A percentile compares a stretch with the other conserved stretches of the same genome.
phyloP scores from a whole-genome alignment of 2,888 invertebrate species.

The Dichetophora obliterata region DNA sequence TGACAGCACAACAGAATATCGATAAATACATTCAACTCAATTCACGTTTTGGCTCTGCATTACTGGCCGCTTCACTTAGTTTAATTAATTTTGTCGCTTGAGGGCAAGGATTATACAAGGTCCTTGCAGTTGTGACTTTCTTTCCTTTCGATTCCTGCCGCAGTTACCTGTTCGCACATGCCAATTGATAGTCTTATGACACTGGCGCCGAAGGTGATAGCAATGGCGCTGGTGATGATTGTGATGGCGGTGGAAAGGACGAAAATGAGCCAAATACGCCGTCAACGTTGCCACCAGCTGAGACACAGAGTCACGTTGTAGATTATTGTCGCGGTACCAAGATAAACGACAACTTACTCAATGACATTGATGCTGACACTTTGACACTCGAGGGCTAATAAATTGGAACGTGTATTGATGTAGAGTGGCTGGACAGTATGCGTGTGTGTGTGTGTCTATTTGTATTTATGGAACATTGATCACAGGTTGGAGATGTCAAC shows the following conservation, averaged over 20 bases:
- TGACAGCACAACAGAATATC: not conserved
- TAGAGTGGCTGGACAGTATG: no score
- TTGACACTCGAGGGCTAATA: constrained; percentile 3
- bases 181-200: not conserved
- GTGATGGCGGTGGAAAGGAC: not conserved
- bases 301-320: no score
- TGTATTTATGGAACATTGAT: no score
- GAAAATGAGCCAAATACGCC: not conserved
- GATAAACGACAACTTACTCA: no score
- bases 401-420: no score
- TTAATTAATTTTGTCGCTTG: constrained; percentile 44
- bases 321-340: no score
- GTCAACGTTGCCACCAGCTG: not conserved
- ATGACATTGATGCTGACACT: not conserved
- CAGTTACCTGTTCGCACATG: not conserved
- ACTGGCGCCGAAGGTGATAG: not conserved
- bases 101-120: constrained; percentile 27
- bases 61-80: constrained; percentile 32
- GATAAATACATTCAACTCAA: not conserved
- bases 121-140: not conserved
- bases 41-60: not conserved
- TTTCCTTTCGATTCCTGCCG: not conserved
- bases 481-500: no score
- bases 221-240: not conserved
- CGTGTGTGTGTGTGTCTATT: no score